A percentile compares a stretch with the other conserved stretches of the same genome.
Evolutionary conservation across 1,140 invertebrate species (phyloP).

Genomic region (Psilanteris sp.): DNA sequence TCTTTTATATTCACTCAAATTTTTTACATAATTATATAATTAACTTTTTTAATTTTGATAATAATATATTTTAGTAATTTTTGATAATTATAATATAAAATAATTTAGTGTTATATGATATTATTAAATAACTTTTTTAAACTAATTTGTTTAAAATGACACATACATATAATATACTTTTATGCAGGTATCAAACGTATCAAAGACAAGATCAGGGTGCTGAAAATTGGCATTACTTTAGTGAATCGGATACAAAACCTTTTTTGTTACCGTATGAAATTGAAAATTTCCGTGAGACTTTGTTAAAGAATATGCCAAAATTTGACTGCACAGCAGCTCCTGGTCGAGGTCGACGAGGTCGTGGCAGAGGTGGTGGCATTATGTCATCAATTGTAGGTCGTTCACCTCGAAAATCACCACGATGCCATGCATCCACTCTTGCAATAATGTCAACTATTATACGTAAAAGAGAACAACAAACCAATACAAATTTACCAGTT

Average conservation of each 20-base stretch:
- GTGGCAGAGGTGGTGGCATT: conserved; percentile 59
- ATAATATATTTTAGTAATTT: no score
- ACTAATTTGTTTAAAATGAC: no score
- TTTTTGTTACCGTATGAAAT: conserved; percentile 89
- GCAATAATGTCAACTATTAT: conserved; percentile 84
- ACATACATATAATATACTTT: no score
- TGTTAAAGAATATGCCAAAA: conserved; percentile 59
- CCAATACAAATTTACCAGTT: conserved; percentile 52
- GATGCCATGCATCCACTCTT: conserved; percentile 90
- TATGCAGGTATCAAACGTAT: conserved; percentile 84
- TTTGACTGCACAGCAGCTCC: conserved; percentile 62
- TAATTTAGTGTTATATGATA: no score
- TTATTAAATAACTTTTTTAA: no score
- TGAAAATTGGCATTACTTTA: conserved; percentile 80
- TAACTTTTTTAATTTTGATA: no score
- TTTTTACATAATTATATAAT: no score
- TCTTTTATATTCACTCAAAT: no score
- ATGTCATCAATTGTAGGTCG: conserved; percentile 71
- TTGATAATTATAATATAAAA: no score
- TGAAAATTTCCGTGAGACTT: conserved; percentile 77
- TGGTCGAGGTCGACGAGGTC: conserved; percentile 66
- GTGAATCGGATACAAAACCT: conserved; percentile 80
- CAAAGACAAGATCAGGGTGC: conserved; percentile 86
- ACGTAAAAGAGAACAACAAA: conserved; percentile 72
- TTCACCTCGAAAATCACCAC: conserved; percentile 89